phyloP scores from a whole-genome alignment of 1,140 invertebrate genomes.

The Philotrypesis tridentata region DNA sequence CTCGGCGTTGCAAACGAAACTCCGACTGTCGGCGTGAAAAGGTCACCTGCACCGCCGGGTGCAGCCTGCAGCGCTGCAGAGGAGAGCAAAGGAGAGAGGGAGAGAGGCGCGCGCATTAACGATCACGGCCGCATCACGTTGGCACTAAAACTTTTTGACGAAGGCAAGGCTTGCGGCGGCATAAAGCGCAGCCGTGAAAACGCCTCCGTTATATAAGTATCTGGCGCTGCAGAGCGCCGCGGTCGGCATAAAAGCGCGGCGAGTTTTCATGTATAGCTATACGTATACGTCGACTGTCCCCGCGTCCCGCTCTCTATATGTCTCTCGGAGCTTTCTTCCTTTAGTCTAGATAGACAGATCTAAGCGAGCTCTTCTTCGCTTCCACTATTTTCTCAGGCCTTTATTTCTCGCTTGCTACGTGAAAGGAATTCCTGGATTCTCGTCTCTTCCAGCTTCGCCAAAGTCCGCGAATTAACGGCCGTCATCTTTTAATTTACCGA shows the following conservation, averaged over 20 bases:
- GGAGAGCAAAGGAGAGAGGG: background rate
- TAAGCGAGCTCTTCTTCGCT: background rate
- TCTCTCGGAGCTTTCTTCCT: background rate
- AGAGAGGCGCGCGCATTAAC: background rate
- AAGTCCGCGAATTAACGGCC: background rate
- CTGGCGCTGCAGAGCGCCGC: background rate
- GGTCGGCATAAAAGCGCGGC: background rate
- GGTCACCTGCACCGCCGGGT: background rate
- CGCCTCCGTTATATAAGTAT: background rate
- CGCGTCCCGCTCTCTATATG: background rate
- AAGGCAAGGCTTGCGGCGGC: background rate
- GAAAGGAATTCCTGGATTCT: background rate
- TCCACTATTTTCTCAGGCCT: background rate
- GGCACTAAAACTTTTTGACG: constrained; percentile 25
- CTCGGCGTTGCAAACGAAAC: background rate
- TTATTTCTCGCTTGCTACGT: background rate
- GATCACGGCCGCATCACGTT: background rate
- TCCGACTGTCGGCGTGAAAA: background rate
- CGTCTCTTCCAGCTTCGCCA: background rate
- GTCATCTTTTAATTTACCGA: background rate
- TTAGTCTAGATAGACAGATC: background rate
- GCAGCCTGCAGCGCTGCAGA: background rate
- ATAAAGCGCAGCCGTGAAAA: constrained; percentile 9
- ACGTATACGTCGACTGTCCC: background rate
- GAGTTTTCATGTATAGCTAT: background rate